Evolutionary conservation across 1,140 invertebrate species (phyloP).

Genomic region (Daktulosphaira vitifoliae): DNA sequence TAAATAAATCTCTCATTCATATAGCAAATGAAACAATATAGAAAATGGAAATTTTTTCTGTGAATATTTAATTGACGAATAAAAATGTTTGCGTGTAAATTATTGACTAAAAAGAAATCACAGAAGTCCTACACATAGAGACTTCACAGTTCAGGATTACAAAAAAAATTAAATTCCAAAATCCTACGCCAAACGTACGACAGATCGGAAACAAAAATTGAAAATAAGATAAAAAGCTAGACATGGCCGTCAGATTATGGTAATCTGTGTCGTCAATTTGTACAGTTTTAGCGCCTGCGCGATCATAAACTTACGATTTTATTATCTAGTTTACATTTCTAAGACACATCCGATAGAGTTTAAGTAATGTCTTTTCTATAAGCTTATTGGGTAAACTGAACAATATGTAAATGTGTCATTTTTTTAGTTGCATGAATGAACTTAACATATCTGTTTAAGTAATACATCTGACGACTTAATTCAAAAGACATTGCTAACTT

Average conservation of each 20-base stretch:
- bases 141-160: not conserved
- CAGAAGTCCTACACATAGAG: not conserved
- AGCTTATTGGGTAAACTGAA: too few relatives aligned
- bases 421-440: too few relatives aligned
- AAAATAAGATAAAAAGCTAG: not conserved
- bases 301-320: slow-evolving; percentile 22
- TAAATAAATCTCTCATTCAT: not conserved
- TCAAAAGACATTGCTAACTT: too few relatives aligned
- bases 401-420: too few relatives aligned
- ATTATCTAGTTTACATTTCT: slow-evolving; percentile 23
- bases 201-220: not conserved
- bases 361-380: slow-evolving; percentile 9
- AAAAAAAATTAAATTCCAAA: not conserved
- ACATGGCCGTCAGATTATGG: slow-evolving; percentile 16
- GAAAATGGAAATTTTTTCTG: not conserved
- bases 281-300: slow-evolving; percentile 26
- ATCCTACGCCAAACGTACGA: slow-evolving; percentile 2
- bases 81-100: not conserved
- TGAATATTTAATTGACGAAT: not conserved
- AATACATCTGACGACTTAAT: too few relatives aligned
- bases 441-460: too few relatives aligned
- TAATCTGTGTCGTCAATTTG: slow-evolving; percentile 26
- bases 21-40: slow-evolving; percentile 4
- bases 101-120: too few relatives aligned
- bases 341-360: not conserved